These are phyloP conservation scores for Trinectes maculatus DNA, from an alignment of 2,113 vertebrate species.

Conservation along the genomic window DNA sequence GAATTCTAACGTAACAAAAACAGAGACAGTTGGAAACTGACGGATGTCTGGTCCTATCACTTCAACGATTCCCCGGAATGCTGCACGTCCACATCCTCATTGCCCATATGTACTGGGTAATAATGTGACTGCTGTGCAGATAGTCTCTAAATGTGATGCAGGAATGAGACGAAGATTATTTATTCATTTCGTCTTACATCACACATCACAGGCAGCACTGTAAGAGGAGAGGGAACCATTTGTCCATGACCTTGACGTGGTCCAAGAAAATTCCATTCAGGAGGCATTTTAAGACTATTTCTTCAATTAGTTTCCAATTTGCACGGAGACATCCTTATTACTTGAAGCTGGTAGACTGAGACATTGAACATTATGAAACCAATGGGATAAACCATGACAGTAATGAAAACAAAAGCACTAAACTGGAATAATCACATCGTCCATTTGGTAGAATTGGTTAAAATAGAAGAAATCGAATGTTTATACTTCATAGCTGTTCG, in stretches of 20 bases:
- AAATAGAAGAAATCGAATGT: conserved; percentile 17
- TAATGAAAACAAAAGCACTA: conserved; percentile 30
- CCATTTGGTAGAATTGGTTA: conserved; percentile 1
- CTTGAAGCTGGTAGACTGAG: conserved; percentile 10
- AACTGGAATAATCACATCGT: neutral
- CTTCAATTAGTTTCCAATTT: conserved; percentile 61
- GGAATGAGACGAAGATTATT: conserved; percentile 54
- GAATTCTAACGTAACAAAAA: no score
- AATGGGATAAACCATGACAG: conserved; percentile 50
- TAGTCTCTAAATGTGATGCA: conserved; percentile 46
- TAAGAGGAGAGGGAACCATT: conserved; percentile 46
- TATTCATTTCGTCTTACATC: conserved; percentile 57
- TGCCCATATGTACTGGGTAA: conserved; percentile 26
- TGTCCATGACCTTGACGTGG: conserved; percentile 70
- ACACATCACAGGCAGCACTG: conserved; percentile 28
- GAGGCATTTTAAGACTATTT: conserved; percentile 63
- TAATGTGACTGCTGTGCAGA: conserved; percentile 47
- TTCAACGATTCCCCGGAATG: conserved; percentile 9
- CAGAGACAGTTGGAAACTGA: no score
- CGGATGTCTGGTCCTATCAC: conserved; percentile 47
- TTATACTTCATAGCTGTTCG: conserved; percentile 17
- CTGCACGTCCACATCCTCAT: conserved; percentile 13
- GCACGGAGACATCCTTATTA: conserved; percentile 31
- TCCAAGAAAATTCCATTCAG: conserved; percentile 50
- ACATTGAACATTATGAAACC: conserved; percentile 42